phyloP scores from a whole-genome alignment of 1,140 invertebrate species.

The Gonatopus flavifemur region DNA sequence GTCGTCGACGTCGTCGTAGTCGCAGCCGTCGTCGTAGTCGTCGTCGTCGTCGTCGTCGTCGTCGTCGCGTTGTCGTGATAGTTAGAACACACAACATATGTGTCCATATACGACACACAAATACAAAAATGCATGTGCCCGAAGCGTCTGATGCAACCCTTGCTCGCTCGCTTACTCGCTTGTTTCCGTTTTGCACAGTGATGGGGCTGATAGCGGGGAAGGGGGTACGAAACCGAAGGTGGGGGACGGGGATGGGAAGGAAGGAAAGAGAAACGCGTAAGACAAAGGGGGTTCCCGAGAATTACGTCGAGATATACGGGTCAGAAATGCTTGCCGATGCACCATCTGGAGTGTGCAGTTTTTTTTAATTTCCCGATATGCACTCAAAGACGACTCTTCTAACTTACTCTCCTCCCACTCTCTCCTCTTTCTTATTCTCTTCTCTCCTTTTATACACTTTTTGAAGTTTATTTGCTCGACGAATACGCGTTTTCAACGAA shows the following conservation, averaged over 20 bases:
- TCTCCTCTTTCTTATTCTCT: neutral
- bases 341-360: slow-evolving; percentile 52
- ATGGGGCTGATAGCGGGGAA: no score
- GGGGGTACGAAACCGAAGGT: slow-evolving; percentile 27
- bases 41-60: slow-evolving; percentile 28
- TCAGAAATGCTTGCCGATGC: slow-evolving; percentile 52
- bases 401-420: neutral
- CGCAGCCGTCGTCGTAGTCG: slow-evolving; percentile 25
- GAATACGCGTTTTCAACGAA: slow-evolving; percentile 5
- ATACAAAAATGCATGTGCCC: slow-evolving; percentile 42
- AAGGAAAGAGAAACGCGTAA: slow-evolving; percentile 21
- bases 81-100: no score
- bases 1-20: neutral
- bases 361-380: slow-evolving; percentile 48
- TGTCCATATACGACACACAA: slow-evolving; percentile 36
- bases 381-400: slow-evolving; percentile 23
- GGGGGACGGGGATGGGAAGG: slow-evolving; percentile 1
- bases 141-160: slow-evolving; percentile 34
- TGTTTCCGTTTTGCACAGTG: no score
- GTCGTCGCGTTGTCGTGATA: no score
- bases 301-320: slow-evolving; percentile 44
- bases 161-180: slow-evolving; percentile 26
- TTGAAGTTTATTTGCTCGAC: slow-evolving; percentile 1
- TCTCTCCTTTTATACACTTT: slow-evolving; percentile 2
- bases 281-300: slow-evolving; percentile 42